Base-by-base conservation (phyloP, 2,113 vertebrate genomes). In the Thinocorus orbignyianus region DNA sequence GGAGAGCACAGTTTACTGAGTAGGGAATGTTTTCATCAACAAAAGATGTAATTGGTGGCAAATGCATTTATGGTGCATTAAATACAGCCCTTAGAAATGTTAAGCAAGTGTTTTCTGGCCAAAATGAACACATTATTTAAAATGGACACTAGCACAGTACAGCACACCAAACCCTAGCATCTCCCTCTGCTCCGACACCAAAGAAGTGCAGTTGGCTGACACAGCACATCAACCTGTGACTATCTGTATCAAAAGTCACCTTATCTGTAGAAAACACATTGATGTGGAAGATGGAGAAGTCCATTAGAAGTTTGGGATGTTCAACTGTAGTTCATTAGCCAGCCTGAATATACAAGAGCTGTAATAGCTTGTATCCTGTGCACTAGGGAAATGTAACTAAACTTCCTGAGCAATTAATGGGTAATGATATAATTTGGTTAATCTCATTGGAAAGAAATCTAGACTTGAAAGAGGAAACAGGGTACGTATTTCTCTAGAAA, bases 391-490 rank as follows among this genome's bases (percentile, higher is more conserved):
- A 89, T 70, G 81, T 70, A 95, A 62, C 8, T 35, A 61, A 93
- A 92, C 92, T 97, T 97, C 96, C 96, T 96, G 92, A 93, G 77
- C 86, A 94, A 91, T 94, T 95, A 94, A 94, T 79, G 65, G 74
- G n/a, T 54, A 96, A 91, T 91, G 81, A 90, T 58, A 95, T 69
- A 52, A 94, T 86, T 86, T 55, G 66, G 73, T 77, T 93, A 93
- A 95, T 91, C 78, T 91, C 83, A 89, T 4, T 93, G 73, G 86
- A 84, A 89, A 93, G 78, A 87, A 92, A 92, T 51, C 94, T 82
- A 91, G 92, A 90, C 78, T 8, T 74, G 30, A 52, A 95, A 92
- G 65, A 72, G 70, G 81, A 96, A 96, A 82, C 39, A 61, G 83
- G 11, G 12, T 57, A 71, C 1, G 7, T 24, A 95, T 76, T 93